phyloP scores from a whole-genome alignment of 1,140 invertebrate genomes.

The Musca vetustissima region DNA sequence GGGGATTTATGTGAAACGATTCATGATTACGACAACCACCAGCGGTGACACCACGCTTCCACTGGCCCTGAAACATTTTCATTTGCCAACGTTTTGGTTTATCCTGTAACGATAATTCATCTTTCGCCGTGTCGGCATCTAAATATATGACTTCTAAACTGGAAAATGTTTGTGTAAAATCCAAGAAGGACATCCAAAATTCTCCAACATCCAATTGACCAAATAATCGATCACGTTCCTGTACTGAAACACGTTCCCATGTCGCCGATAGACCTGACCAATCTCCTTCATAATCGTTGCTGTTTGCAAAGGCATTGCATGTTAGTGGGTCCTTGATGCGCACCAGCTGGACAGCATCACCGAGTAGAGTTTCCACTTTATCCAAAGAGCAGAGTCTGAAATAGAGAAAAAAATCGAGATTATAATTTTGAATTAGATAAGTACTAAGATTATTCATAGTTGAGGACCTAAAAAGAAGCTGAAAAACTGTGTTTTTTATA shows the following conservation, averaged over 20 bases:
- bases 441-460: no score
- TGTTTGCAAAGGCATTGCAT: conserved; percentile 58
- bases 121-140: conserved; percentile 80
- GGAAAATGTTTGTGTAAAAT: conserved; percentile 83
- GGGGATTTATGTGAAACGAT: conserved; percentile 92
- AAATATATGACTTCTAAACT: conserved; percentile 85
- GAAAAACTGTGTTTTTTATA: no score
- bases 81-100: conserved; percentile 81
- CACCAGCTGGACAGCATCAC: conserved; percentile 73
- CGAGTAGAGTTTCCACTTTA: conserved; percentile 73
- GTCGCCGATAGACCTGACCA: conserved; percentile 71
- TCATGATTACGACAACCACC: conserved; percentile 89
- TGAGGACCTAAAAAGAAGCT: no score
- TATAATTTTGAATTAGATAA: no score
- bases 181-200: conserved; percentile 86
- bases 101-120: conserved; percentile 77
- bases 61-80: conserved; percentile 81
- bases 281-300: conserved; percentile 70
- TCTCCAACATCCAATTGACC: conserved; percentile 73
- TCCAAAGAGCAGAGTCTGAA: conserved; percentile 74
- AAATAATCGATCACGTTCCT: conserved; percentile 72
- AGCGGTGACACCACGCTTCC: conserved; percentile 85
- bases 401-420: conserved; percentile 1
- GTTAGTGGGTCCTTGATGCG: conserved; percentile 70
- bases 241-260: conserved; percentile 73